Conservation (phyloP, 1,140 invertebrate genomes). For the Brachionus plicatilis region DNA sequence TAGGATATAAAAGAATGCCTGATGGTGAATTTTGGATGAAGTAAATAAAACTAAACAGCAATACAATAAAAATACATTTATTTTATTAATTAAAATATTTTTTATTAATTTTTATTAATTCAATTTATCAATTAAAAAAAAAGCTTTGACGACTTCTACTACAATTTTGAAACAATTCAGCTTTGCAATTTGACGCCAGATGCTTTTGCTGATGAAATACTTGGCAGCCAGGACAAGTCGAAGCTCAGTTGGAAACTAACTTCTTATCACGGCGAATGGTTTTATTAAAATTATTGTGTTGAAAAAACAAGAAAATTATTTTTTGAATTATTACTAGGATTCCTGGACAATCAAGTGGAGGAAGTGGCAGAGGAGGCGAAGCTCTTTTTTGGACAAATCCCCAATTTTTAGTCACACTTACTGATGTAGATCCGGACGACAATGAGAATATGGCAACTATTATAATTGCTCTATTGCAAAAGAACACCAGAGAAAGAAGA, state of each 20-base stretch:
- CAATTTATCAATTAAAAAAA: neutral
- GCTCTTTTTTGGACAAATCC: conserved; percentile 39
- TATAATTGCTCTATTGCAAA: conserved; percentile 22
- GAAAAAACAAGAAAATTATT: too few species aligned
- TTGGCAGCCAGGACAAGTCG: neutral
- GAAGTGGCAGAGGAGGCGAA: conserved; percentile 4
- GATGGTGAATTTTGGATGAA: conserved; percentile 42
- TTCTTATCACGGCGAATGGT: conserved; percentile 31
- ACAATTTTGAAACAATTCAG: conserved; percentile 34
- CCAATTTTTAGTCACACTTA: conserved; percentile 31
- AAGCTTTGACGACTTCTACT: conserved; percentile 32
- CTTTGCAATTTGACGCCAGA: conserved; percentile 39
- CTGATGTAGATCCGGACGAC: neutral
- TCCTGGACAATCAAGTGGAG: conserved; percentile 27
- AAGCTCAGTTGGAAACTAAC: conserved; percentile 35
- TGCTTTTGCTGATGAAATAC: neutral
- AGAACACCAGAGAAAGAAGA: conserved; percentile 34
- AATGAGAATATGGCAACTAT: conserved; percentile 44
- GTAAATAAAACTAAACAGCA: neutral
- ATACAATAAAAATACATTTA: neutral
- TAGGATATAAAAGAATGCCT: conserved; percentile 61
- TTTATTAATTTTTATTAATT: neutral
- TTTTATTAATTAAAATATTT: too few species aligned
- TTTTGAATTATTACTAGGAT: conserved; percentile 44
- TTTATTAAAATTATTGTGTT: neutral